A percentile compares a stretch with the other conserved stretches of the same genome.
Conservation (phyloP, 2,113 vertebrate genomes). For the Dromaius novaehollandiae region DNA sequence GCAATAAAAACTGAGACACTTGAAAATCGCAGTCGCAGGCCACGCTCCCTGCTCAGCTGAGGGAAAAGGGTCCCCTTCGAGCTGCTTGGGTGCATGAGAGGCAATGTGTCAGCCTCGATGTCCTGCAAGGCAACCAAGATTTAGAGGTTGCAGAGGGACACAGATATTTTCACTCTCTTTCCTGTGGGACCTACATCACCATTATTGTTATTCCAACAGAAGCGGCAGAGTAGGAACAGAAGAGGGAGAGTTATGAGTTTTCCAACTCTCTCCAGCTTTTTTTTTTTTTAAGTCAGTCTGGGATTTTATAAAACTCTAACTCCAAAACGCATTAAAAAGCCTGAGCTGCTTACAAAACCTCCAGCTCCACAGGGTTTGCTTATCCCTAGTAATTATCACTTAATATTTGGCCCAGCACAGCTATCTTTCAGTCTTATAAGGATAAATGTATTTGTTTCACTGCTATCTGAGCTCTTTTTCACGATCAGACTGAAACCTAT, state of each 20-base stretch:
- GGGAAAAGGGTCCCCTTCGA: background rate
- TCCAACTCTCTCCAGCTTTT: background rate
- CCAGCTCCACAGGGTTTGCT: constrained; percentile 59
- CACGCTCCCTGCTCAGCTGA: background rate
- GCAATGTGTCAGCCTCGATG: background rate
- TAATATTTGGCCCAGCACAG: constrained; percentile 65
- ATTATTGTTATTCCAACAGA: background rate
- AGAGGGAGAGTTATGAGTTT: background rate
- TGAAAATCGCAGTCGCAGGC: background rate
- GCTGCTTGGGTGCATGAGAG: background rate
- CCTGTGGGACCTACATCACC: background rate
- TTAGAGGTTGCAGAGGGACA: background rate
- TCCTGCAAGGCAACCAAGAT: background rate
- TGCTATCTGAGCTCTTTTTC: constrained; percentile 65
- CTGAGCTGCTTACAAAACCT: constrained; percentile 58
- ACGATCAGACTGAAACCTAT: constrained; percentile 41
- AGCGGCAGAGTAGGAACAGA: background rate
- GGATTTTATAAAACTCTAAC: constrained; percentile 36
- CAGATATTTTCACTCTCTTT: background rate
- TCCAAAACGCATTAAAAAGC: constrained; percentile 39
- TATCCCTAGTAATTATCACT: constrained; percentile 72
- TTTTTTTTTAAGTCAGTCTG: background rate
- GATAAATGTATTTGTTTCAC: constrained; percentile 70
- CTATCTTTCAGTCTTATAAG: constrained; percentile 62
- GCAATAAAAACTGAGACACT: background rate